Evolutionary conservation across 2,113 vertebrate species (phyloP).

Genomic region (Willisornis vidua): DNA sequence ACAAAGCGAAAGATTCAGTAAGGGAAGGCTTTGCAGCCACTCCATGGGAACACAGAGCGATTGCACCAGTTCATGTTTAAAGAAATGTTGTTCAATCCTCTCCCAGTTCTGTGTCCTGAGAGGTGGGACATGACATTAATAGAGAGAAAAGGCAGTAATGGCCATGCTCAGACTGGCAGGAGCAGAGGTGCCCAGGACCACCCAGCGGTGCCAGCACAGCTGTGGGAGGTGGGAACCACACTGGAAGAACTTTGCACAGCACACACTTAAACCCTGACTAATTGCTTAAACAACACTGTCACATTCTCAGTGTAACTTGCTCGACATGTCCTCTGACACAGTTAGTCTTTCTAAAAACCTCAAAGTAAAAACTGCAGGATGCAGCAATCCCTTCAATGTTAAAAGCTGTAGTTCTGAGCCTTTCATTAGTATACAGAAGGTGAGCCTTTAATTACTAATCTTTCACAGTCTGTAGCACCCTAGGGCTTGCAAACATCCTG

Average conservation of each 20-base stretch:
- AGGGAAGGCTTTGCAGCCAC: not conserved
- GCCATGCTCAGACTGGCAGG: not conserved
- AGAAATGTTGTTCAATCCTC: not conserved
- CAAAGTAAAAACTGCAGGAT: conserved; percentile 38
- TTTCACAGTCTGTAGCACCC: conserved; percentile 62
- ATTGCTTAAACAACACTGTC: not conserved
- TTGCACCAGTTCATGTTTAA: not conserved
- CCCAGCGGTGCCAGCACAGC: not conserved
- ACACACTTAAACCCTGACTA: not conserved
- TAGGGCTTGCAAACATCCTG: conserved; percentile 65
- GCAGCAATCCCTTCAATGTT: not conserved
- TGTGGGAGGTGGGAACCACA: fast-evolving
- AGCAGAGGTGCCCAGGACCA: not conserved
- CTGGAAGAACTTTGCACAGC: not conserved
- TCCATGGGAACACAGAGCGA: not conserved
- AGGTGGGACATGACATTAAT: too few relatives aligned
- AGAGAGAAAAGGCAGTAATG: not conserved
- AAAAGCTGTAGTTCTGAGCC: conserved; percentile 46
- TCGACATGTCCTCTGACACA: conserved; percentile 42
- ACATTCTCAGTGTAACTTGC: not conserved
- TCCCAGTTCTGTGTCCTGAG: not conserved
- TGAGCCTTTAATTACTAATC: conserved; percentile 64
- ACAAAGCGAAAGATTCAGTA: not conserved
- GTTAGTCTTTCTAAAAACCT: conserved; percentile 18
- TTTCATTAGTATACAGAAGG: conserved; percentile 67